phyloP scores from a whole-genome alignment of 1,140 invertebrate species.

The Campoletis sonorensis region DNA sequence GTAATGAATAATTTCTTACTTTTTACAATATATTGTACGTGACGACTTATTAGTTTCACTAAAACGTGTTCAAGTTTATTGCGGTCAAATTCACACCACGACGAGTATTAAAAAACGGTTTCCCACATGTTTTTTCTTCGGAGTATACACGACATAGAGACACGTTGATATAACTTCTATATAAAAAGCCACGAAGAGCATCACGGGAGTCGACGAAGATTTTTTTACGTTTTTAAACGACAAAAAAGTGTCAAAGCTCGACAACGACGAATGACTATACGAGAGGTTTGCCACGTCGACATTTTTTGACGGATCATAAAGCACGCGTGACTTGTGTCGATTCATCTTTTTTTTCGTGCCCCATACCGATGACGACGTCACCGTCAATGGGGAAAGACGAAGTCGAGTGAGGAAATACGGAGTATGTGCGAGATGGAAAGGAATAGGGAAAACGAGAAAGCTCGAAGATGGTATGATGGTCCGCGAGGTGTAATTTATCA shows the following conservation, averaged over 20 bases:
- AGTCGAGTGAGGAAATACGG: slow-evolving; percentile 6
- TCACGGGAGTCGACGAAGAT: slow-evolving; percentile 23
- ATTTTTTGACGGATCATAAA: slow-evolving; percentile 53
- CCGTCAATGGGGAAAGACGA: slow-evolving; percentile 13
- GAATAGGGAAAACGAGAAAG: background rate
- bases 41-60: too few relatives aligned
- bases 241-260: slow-evolving; percentile 29
- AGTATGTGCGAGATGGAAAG: background rate
- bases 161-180: too few relatives aligned
- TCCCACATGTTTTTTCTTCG: too few relatives aligned
- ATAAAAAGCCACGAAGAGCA: background rate
- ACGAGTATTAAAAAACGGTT: too few relatives aligned
- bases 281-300: slow-evolving; percentile 39
- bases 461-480: slow-evolving; percentile 8
- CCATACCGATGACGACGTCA: slow-evolving; percentile 25
- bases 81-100: too few relatives aligned
- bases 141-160: too few relatives aligned
- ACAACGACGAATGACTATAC: slow-evolving; percentile 28
- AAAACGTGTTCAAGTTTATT: too few relatives aligned
- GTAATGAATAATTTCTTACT: too few relatives aligned
- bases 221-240: slow-evolving; percentile 18
- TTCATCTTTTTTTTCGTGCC: slow-evolving; percentile 46
- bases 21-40: too few relatives aligned
- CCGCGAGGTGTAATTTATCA: slow-evolving; percentile 38
- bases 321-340: slow-evolving; percentile 51